Base-by-base conservation (phyloP, 2,888 invertebrate genomes). In the Zygaena filipendulae region DNA sequence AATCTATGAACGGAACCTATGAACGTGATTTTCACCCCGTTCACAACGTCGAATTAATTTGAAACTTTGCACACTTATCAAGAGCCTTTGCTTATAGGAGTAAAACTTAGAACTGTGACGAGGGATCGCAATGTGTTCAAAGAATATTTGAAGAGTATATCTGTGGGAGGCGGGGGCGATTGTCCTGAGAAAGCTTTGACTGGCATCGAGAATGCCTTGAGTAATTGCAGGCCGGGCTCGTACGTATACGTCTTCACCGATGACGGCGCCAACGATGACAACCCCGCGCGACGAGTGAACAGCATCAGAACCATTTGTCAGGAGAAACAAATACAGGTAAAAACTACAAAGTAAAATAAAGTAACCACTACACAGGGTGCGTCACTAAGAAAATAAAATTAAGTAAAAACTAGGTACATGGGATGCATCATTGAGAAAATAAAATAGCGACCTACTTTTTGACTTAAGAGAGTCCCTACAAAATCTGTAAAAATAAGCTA, bases 231-330 rank as follows among this genome's bases (percentile, higher is more conserved):
- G 4, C 55, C 59, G 0, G 41, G 47, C 0, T 72, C 74, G 0
- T 48, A 49, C 3, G 14, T 74, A 1, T 72, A 63, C 29, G 62
- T 72, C 0, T 64, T 66, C n/a, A 72, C 71, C 4, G 72, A 74
- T 26, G 72, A 70, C 0, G 45, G 59, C 0, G 60, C 72, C 1
- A 47, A 51, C 11, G 72, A 72, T 26, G 27, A 42, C 4, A 0
- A 2, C 0, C n/a, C n/a, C n/a, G n/a, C n/a, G n/a, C n/a, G n/a
- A 32, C 33, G 11, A 47, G 41, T 24, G 49, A 54, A 3, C n/a
- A 30, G 33, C 13, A 49, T 69, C 2, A 52, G 54, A 33, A 53
- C 40, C 13, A 36, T 62, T 2, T 54, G 64, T 1, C 42, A 42
- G 2, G 52, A 43, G 13, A 61, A 60, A 35, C 47, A 50, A 7